Percentiles rank a stretch among this genome's conserved stretches.
Evolutionary conservation across 2,888 invertebrate species (phyloP).

Genomic region (Thereva nobilitata): DNA sequence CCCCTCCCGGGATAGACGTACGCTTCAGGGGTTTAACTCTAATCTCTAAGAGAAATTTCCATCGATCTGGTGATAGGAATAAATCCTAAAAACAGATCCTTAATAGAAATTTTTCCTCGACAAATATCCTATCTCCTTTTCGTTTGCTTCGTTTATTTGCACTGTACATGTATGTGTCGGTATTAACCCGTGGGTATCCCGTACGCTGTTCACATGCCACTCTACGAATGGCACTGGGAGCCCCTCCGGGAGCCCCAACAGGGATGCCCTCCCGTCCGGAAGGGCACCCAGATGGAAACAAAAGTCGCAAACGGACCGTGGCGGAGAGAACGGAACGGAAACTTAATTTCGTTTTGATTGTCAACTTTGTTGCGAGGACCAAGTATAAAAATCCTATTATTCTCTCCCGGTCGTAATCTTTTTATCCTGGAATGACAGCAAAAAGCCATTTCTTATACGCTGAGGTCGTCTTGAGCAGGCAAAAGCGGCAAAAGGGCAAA

Average conservation of each 20-base stretch:
- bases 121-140: slow-evolving; percentile 22
- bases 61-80: slow-evolving; percentile 39
- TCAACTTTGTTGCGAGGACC: slow-evolving; percentile 40
- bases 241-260: slow-evolving; percentile 3
- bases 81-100: slow-evolving; percentile 35
- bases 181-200: slow-evolving; percentile 14
- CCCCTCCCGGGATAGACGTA: slow-evolving; percentile 18
- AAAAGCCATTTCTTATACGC: slow-evolving; percentile 33
- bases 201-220: slow-evolving; percentile 26
- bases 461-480: slow-evolving; percentile 19
- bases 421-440: slow-evolving; percentile 35
- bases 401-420: slow-evolving; percentile 30
- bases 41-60: slow-evolving; percentile 40
- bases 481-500: slow-evolving; percentile 16
- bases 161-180: neutral
- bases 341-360: slow-evolving; percentile 43
- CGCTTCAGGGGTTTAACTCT: slow-evolving; percentile 36
- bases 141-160: neutral
- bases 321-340: slow-evolving; percentile 36
- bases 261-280: neutral
- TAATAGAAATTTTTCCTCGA: slow-evolving; percentile 35
- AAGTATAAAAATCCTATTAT: slow-evolving; percentile 36
- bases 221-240: no score
- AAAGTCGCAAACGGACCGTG: slow-evolving; percentile 33
- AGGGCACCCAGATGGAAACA: slow-evolving; percentile 34